Conservation (phyloP, 92 coral and sea anemone species). For the Micromussa lordhowensis region DNA sequence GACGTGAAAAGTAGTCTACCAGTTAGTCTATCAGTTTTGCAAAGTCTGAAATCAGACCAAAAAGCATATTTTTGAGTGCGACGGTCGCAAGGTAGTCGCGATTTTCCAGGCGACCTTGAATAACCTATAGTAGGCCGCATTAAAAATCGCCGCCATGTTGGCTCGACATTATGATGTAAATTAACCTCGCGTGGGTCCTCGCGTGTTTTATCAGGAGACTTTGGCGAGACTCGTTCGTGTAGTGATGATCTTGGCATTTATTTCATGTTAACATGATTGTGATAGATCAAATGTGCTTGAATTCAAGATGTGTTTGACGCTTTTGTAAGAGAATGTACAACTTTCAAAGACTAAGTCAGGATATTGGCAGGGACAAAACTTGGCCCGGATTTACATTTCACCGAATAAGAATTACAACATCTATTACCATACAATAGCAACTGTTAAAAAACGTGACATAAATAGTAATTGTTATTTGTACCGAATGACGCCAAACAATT, state of each 20-base stretch:
- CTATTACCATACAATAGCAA: too few relatives aligned
- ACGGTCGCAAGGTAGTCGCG: background rate
- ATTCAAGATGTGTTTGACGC: background rate
- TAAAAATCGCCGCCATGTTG: background rate
- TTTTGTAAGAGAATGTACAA: background rate
- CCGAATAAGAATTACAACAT: too few relatives aligned
- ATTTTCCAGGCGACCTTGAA: background rate
- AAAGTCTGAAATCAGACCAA: background rate
- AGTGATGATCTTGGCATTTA: background rate
- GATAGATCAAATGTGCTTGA: background rate
- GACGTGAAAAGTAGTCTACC: too few relatives aligned
- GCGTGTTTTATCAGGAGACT: background rate
- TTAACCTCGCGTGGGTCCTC: background rate
- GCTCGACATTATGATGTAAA: background rate
- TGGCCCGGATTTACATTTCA: too few relatives aligned
- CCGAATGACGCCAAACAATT: too few relatives aligned
- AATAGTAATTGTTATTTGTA: too few relatives aligned
- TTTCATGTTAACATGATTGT: background rate
- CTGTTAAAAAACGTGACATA: too few relatives aligned
- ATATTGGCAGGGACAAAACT: too few relatives aligned
- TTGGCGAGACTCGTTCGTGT: background rate
- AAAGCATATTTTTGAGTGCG: background rate
- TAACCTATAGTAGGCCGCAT: background rate
- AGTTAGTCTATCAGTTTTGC: too few relatives aligned
- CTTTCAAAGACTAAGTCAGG: too few relatives aligned